phyloP scores from a whole-genome alignment of 1,140 invertebrate genomes.

The Stegodyphus mimosarum region DNA sequence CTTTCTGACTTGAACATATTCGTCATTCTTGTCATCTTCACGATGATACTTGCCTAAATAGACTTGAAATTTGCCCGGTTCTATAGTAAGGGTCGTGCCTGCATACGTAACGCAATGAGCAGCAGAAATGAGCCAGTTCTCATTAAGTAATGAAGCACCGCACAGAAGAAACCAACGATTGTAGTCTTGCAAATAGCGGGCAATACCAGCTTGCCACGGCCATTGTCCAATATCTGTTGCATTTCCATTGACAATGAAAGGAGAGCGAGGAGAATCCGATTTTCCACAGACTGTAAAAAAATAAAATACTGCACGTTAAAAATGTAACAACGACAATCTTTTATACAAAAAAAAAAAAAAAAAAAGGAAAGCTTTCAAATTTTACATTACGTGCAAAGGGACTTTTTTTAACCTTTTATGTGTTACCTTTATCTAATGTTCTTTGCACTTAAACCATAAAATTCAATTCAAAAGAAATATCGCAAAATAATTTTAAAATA shows the following conservation, averaged over 20 bases:
- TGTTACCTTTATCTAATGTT: no score
- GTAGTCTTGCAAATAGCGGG: constrained; percentile 32
- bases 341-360: no score
- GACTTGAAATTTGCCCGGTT: constrained; percentile 57
- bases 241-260: constrained; percentile 61
- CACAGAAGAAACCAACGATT: constrained; percentile 60
- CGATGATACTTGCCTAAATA: constrained; percentile 62
- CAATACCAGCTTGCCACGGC: constrained; percentile 61
- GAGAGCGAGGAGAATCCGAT: constrained; percentile 54
- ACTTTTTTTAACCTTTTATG: no score
- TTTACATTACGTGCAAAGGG: no score
- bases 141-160: constrained; percentile 62
- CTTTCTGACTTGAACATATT: constrained; percentile 59
- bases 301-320: background rate
- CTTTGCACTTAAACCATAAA: no score
- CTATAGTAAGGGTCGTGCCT: constrained; percentile 33
- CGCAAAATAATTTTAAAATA: no score
- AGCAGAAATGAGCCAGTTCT: constrained; percentile 63
- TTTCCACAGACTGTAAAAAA: constrained; percentile 54
- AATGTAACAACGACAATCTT: no score
- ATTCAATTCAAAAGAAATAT: no score
- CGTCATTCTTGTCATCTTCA: constrained; percentile 55
- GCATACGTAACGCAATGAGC: constrained; percentile 63
- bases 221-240: constrained; percentile 61
- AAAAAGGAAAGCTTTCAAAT: no score